A percentile compares a stretch with the other conserved stretches of the same genome.
Evolutionary conservation across 2,797 vertebrate genomes (phyloP).

Genomic region (Masticophis lateralis): DNA sequence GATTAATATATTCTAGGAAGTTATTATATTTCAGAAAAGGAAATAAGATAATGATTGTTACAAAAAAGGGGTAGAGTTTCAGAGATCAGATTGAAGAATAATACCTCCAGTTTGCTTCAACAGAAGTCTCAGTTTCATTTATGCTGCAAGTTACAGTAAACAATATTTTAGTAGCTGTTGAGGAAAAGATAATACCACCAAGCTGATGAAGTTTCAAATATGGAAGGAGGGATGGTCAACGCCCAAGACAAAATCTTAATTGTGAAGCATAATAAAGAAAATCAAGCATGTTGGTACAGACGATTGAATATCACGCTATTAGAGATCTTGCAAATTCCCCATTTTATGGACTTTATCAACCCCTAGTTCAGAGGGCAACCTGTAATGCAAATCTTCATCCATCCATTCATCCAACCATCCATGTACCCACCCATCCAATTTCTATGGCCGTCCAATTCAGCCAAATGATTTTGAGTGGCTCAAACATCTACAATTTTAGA

Average conservation of each 20-base stretch:
- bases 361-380: background rate
- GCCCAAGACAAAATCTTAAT: conserved; percentile 26
- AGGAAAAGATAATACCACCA: conserved; percentile 55
- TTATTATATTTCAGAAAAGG: conserved; percentile 11
- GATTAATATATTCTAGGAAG: conserved; percentile 31
- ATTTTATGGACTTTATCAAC: background rate
- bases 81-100: conserved; percentile 61
- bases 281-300: too few species aligned
- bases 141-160: conserved; percentile 87
- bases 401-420: too few species aligned
- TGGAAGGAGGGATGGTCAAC: conserved; percentile 27
- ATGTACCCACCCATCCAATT: too few species aligned
- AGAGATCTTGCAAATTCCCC: background rate
- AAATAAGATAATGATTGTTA: conserved; percentile 24
- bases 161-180: conserved; percentile 70
- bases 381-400: background rate
- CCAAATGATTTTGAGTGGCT: too few species aligned
- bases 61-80: conserved; percentile 45
- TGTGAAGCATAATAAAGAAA: background rate
- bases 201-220: conserved; percentile 42
- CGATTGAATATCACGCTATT: background rate
- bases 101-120: conserved; percentile 89
- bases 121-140: conserved; percentile 82
- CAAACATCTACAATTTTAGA: too few species aligned
- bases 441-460: too few species aligned